These are phyloP conservation scores for Melitaea cinxia DNA, from an alignment of 1,140 invertebrate species.

Conservation along the genomic window DNA sequence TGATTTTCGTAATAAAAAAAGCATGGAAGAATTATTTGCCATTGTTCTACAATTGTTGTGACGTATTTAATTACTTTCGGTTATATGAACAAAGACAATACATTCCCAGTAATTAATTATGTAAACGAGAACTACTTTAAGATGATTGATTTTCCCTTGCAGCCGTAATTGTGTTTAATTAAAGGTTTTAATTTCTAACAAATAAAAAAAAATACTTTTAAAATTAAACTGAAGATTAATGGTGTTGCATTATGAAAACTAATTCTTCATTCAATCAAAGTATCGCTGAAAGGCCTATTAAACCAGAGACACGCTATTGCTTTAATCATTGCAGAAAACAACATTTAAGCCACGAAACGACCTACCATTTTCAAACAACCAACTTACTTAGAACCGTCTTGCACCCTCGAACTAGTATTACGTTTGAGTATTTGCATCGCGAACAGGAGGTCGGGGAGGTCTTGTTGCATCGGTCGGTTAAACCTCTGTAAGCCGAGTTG, in stretches of 20 bases:
- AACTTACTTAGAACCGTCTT: conserved; percentile 42
- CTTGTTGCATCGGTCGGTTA: conserved; percentile 46
- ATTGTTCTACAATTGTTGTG: neutral
- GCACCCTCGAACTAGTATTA: conserved; percentile 18
- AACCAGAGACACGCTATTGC: conserved; percentile 70
- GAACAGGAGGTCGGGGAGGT: conserved; percentile 29
- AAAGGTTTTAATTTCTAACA: conserved; percentile 2
- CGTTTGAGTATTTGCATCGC: neutral
- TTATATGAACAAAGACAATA: neutral
- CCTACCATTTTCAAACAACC: conserved; percentile 52
- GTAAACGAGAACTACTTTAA: neutral
- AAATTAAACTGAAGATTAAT: conserved; percentile 35
- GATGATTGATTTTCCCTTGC: neutral
- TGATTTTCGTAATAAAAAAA: too few species aligned
- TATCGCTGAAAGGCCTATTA: conserved; percentile 74
- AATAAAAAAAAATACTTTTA: conserved; percentile 12
- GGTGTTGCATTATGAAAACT: conserved; percentile 45
- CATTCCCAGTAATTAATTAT: neutral
- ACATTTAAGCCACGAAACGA: conserved; percentile 70
- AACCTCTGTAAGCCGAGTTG: conserved; percentile 72
- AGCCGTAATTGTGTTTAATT: conserved; percentile 2
- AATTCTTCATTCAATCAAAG: conserved; percentile 53
- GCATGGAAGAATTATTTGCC: too few species aligned
- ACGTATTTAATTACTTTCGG: neutral
- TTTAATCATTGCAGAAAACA: conserved; percentile 77